Evolutionary conservation across 92 coral and sea anemone species (phyloP), one percentile per base, ranked within the genome.

Genomic region (Metridium senile): DNA sequence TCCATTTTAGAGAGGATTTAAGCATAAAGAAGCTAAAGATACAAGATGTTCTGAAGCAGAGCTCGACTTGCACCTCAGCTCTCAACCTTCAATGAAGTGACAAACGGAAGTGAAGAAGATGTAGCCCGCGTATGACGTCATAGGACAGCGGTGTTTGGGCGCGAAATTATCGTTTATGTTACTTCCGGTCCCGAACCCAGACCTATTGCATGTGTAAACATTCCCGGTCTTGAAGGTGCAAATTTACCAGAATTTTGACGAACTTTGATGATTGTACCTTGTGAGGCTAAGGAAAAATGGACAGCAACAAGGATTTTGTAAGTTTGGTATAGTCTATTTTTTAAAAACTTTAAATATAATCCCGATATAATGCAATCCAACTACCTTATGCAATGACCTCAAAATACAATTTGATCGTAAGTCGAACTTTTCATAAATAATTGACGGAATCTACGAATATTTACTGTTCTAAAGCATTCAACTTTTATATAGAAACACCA

Each of bases 61-160:
- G 1, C 8, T 1, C 29, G 22, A 7, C 28, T 0, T 1, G 30
- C 32, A 22, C 28, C n/a, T 22, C n/a, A 6, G 4, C 23, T 2
- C n/a, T 19, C 17, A 17, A 22, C 61, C 11, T 16, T 59, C 30
- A 59, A 52, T 51, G 67, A 20, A 23, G 68, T 8, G 67, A 9
- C 68, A 73, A 73, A 58, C 78, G 78, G 78, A 73, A 73, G 78
- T 73, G 57, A 72, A 8, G 53, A 26, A n/a, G 21, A 27, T 47
- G 59, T 45, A 47, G 49, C 68, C 67, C 78, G 68, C 78, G 52
- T 58, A 51, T 58, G 47, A 57, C 63, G 78, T 73, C 68, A 58
- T 29, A 46, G 63, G 53, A 23, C 31, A 73, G 33, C 33, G 52
- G 33, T 33, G 1, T 73, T 73, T 73, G 56, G 78, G 78, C 78